These are phyloP conservation scores for Pachyramphus minor DNA, from an alignment of 2,113 vertebrate species.

Conservation along the genomic window DNA sequence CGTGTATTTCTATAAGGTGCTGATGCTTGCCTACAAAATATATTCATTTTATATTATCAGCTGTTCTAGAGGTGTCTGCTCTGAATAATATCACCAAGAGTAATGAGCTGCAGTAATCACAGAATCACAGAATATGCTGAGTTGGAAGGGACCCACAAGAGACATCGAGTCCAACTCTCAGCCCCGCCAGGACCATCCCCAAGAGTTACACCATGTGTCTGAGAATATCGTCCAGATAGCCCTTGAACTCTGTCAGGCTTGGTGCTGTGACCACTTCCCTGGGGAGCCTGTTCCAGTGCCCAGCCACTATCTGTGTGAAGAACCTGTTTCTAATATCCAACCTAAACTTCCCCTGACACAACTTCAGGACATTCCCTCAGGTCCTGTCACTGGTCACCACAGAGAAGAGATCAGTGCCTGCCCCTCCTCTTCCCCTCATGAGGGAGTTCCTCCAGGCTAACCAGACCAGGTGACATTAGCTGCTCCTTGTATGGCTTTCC, in stretches of 20 bases:
- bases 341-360: neutral
- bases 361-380: neutral
- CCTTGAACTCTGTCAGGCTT: neutral
- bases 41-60: neutral
- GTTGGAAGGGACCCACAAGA: neutral
- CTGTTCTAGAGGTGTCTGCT: neutral
- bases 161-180: neutral
- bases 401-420: neutral
- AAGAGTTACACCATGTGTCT: neutral
- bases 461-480: neutral
- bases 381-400: neutral
- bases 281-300: neutral
- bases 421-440: neutral
- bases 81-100: neutral
- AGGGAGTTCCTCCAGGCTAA: neutral
- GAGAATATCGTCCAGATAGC: neutral
- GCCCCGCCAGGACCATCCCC: neutral
- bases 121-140: neutral
- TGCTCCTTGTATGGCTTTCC: neutral
- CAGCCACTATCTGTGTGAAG: neutral
- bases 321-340: neutral
- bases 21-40: neutral
- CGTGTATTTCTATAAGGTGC: neutral
- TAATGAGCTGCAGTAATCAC: neutral
- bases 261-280: neutral